Evolutionary conservation across 2,113 vertebrate species (phyloP).

Genomic region (Balaenoptera acutorostrata): DNA sequence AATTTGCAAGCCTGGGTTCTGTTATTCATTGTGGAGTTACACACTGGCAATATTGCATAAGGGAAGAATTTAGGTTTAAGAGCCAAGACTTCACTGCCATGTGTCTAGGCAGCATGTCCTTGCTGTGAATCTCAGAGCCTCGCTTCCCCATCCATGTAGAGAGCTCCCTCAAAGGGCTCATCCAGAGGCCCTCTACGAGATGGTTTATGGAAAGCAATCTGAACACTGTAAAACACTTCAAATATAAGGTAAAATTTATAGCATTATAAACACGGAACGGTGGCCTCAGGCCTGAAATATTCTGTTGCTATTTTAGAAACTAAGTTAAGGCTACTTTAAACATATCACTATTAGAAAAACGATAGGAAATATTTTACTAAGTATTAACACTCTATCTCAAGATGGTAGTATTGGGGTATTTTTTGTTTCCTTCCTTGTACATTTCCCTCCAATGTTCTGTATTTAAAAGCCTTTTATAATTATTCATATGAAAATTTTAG

Average conservation of each 20-base stretch:
- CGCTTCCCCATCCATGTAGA: accelerated
- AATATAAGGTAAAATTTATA: not conserved
- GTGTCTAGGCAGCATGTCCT: not conserved
- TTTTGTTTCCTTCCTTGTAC: not conserved
- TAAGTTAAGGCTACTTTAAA: not conserved
- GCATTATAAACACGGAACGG: not conserved
- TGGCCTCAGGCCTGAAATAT: not conserved
- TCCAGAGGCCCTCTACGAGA: not conserved
- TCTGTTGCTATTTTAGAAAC: not conserved
- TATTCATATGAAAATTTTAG: not conserved
- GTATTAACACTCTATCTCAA: not conserved
- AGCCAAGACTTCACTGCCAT: not conserved
- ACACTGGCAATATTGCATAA: not conserved
- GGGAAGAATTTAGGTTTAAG: no score
- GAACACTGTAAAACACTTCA: not conserved
- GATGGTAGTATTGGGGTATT: not conserved
- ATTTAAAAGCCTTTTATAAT: not conserved
- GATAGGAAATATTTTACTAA: not conserved
- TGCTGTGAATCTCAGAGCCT: not conserved
- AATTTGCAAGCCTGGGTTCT: not conserved
- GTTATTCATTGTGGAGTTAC: not conserved
- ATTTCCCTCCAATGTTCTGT: not conserved
- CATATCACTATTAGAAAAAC: not conserved
- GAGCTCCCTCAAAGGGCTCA: not conserved
- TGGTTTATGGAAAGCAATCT: not conserved